Conservation (phyloP, 2,113 vertebrate species). For the Catharus bicknelli region DNA sequence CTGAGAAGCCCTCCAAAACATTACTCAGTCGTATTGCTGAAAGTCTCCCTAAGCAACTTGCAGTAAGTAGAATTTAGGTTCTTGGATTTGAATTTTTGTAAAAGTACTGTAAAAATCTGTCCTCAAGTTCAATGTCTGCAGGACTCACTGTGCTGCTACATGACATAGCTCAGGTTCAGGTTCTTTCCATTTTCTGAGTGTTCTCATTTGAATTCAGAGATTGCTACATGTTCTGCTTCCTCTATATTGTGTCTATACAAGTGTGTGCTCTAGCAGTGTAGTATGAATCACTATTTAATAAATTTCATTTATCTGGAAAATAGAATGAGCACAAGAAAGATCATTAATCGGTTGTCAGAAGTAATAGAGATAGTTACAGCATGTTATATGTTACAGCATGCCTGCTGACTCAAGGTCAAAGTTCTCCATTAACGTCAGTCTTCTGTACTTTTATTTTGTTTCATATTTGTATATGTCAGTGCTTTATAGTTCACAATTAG, state of each 20-base stretch:
- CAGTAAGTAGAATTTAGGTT: slow-evolving; percentile 78
- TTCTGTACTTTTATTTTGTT: neutral
- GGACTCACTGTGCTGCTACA: neutral
- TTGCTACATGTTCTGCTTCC: neutral
- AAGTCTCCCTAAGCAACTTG: slow-evolving; percentile 93
- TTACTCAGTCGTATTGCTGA: slow-evolving; percentile 90
- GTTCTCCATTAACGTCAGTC: neutral
- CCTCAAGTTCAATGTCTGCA: neutral
- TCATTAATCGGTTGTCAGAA: neutral
- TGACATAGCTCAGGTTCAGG: neutral
- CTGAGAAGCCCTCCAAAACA: slow-evolving; percentile 89
- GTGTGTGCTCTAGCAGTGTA: neutral
- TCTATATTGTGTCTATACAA: neutral
- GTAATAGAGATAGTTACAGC: neutral
- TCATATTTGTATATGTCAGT: neutral
- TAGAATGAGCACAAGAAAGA: neutral
- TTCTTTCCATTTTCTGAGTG: neutral
- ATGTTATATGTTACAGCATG: neutral
- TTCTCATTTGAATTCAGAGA: neutral
- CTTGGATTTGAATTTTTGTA: neutral
- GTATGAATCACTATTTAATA: neutral
- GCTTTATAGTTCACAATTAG: neutral
- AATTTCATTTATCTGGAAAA: neutral
- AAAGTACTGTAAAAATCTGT: neutral
- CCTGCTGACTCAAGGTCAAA: neutral